Percentiles rank a stretch among this genome's conserved stretches.
Conservation (phyloP, 2,888 invertebrate genomes). For the Pegoplata infirma region DNA sequence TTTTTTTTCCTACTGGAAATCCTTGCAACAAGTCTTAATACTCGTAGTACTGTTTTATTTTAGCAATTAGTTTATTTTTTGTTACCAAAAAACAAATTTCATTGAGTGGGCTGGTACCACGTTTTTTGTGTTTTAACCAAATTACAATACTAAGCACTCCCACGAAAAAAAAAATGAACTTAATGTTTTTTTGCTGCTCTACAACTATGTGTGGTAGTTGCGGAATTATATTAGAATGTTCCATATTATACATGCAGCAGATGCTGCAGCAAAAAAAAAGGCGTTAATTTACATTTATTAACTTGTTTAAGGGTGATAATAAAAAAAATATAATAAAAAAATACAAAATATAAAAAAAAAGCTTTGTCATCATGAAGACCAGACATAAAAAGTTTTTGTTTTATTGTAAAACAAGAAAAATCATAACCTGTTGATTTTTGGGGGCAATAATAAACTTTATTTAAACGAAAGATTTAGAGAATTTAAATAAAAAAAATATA, state of each 20-base stretch:
- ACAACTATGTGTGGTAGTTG: constrained; percentile 51
- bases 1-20: constrained; percentile 41
- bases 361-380: constrained; percentile 44
- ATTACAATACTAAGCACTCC: constrained; percentile 57
- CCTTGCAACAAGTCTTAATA: constrained; percentile 12
- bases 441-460: background rate
- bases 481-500: too few species aligned
- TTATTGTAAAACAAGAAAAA: constrained; percentile 3
- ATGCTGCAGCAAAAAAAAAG: constrained; percentile 54
- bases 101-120: constrained; percentile 60
- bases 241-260: constrained; percentile 41
- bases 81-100: constrained; percentile 48
- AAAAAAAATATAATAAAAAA: constrained; percentile 54
- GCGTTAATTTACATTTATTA: constrained; percentile 74
- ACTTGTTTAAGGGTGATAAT: constrained; percentile 67
- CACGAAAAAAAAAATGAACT: constrained; percentile 49
- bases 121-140: constrained; percentile 56
- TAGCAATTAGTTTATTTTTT: constrained; percentile 47
- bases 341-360: constrained; percentile 40
- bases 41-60: constrained; percentile 46
- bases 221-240: constrained; percentile 33
- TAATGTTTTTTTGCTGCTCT: constrained; percentile 27
- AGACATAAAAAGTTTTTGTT: constrained; percentile 46
- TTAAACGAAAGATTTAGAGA: too few species aligned
- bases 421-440: constrained; percentile 47